Evolutionary conservation across 2,113 vertebrate genomes (phyloP), one percentile per base, ranked within the genome.

Genomic region (Oryzias woworae): DNA sequence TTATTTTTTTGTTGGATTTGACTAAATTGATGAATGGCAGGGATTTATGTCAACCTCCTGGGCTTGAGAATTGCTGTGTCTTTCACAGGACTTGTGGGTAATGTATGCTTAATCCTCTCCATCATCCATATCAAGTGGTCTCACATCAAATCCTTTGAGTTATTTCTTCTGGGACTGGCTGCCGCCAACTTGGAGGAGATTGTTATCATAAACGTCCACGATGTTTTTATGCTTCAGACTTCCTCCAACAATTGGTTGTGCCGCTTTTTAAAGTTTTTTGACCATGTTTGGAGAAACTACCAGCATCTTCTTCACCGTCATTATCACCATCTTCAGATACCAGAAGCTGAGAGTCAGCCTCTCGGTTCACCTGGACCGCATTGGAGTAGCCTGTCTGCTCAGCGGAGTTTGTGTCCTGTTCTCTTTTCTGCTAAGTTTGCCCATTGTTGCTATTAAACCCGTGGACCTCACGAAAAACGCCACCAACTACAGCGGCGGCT

Each of bases 251-350:
- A 17, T 0, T 85, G 69, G 77, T 48, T 0, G 6, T 93, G 91
- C 48, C 53, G 48, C 4, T 24, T 45, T 0, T 51, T 93, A 3
- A 87, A 89, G 71, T 89, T 90, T 90, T 18, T 2, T 92, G 41
- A 82, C 78, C 1, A 5, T 80, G 3, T 74, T 79, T 2, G 92
- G 90, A 0, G 81, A 91, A 62, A 74, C 70, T 0, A 15, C 57
- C 72, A 90, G 87, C 73, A 90, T 92, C 64, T 41, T 90, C 52
- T 90, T 93, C 80, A 92, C 92, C 0, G 82, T 90, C 14, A 80
- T 93, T 54, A 93, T 92, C 65, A 78, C 87, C 68, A 46, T 88
- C 59, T 93, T 80, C 63, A 89, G 90, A 48, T 92, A 90, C 73
- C 89, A 90, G 80, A 93, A 92, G 84, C 71, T 92, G 15, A 80